phyloP scores from a whole-genome alignment of 2,113 vertebrate genomes.

The Silurus asotus region DNA sequence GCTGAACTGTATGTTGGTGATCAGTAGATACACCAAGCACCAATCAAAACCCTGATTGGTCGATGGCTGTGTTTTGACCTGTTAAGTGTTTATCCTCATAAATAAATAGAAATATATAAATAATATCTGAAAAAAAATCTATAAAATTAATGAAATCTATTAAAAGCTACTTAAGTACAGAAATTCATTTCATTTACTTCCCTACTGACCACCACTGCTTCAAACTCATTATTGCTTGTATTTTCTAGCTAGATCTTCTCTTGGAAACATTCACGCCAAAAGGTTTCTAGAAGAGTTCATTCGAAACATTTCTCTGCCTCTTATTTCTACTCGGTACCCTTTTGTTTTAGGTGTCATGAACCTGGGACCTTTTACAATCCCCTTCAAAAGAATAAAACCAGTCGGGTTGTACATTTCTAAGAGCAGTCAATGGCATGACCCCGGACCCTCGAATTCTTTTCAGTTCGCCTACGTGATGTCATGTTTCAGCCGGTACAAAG shows the following conservation, averaged over 20 bases:
- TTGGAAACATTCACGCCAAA: background rate
- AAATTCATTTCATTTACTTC: too few relatives aligned
- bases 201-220: too few relatives aligned
- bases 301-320: background rate
- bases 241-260: background rate
- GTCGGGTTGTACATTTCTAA: background rate
- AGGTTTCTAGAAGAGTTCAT: background rate
- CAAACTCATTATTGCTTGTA: background rate
- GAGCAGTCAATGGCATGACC: background rate
- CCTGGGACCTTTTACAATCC: background rate
- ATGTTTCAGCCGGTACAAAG: constrained; percentile 24
- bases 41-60: too few relatives aligned
- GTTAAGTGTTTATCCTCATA: too few relatives aligned
- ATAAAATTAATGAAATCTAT: too few relatives aligned
- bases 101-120: too few relatives aligned
- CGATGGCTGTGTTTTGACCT: too few relatives aligned
- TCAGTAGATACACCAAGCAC: too few relatives aligned
- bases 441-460: background rate
- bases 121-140: too few relatives aligned
- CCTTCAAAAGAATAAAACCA: background rate
- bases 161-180: too few relatives aligned
- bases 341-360: background rate
- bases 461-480: constrained; percentile 15
- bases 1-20: too few relatives aligned
- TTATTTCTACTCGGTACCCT: background rate